phyloP scores from a whole-genome alignment of 2,797 vertebrate species.

The Glyptemys insculpta region DNA sequence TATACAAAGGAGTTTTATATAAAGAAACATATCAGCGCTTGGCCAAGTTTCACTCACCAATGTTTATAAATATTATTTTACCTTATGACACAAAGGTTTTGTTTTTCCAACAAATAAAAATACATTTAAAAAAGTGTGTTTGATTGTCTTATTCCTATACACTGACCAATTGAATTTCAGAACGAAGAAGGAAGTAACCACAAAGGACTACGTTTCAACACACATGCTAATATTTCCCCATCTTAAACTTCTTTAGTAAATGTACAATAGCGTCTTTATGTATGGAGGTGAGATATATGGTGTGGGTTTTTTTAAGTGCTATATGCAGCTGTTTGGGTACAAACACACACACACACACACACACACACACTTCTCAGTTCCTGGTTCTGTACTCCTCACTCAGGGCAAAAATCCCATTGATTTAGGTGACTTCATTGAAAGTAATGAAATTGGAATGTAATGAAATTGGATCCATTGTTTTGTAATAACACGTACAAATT shows the following conservation, averaged over 20 bases:
- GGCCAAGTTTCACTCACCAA: neutral
- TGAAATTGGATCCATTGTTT: neutral
- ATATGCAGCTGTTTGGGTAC: neutral
- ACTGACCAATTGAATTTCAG: slow-evolving; percentile 56
- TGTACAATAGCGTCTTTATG: neutral
- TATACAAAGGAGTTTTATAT: neutral
- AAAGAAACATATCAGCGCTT: neutral
- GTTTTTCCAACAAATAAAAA: neutral
- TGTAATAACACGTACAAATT: neutral
- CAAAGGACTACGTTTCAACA: slow-evolving; percentile 34
- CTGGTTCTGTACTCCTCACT: neutral
- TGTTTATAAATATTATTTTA: neutral
- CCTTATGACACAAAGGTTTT: neutral
- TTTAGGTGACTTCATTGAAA: neutral
- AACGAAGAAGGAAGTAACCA: slow-evolving; percentile 64
- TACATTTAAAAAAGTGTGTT: neutral
- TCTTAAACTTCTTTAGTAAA: neutral
- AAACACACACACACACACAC: no score
- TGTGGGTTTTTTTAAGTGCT: neutral
- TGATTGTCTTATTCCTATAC: neutral
- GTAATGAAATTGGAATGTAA: neutral
- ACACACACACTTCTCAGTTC: neutral
- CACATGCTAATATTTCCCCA: neutral
- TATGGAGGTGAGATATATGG: neutral
- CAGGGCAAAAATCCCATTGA: neutral